Percentiles rank a stretch among this genome's conserved stretches.
Conservation (phyloP, 2,797 vertebrate species). For the Adrianichthys oophorus region DNA sequence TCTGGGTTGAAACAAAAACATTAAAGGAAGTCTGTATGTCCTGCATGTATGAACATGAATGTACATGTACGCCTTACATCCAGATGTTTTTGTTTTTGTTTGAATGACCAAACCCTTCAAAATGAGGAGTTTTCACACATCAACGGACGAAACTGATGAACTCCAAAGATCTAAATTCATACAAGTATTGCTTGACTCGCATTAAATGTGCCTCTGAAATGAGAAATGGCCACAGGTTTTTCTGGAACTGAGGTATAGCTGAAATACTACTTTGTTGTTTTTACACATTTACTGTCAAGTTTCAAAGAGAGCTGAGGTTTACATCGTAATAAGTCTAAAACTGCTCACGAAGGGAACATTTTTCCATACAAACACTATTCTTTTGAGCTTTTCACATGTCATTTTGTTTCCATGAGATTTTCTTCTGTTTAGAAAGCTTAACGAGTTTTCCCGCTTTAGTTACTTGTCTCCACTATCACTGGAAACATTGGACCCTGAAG, state of each 20-base stretch:
- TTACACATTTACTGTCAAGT: slow-evolving; percentile 50
- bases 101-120: slow-evolving; percentile 46
- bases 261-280: slow-evolving; percentile 35
- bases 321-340: slow-evolving; percentile 28
- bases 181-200: slow-evolving; percentile 70
- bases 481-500: slow-evolving; percentile 48
- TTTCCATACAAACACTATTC: slow-evolving; percentile 17
- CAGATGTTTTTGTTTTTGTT: slow-evolving; percentile 44
- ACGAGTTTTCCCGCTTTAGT: slow-evolving; percentile 33
- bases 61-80: slow-evolving; percentile 12
- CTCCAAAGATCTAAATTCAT: slow-evolving; percentile 48
- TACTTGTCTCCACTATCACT: slow-evolving; percentile 81
- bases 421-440: slow-evolving; percentile 18
- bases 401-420: slow-evolving; percentile 18
- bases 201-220: slow-evolving; percentile 45
- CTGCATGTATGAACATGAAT: slow-evolving; percentile 40
- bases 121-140: slow-evolving; percentile 29
- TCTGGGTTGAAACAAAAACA: slow-evolving; percentile 74
- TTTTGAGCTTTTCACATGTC: slow-evolving; percentile 29
- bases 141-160: slow-evolving; percentile 43
- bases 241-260: slow-evolving; percentile 73
- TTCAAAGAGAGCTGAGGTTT: slow-evolving; percentile 46
- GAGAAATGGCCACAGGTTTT: slow-evolving; percentile 47
- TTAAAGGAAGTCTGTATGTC: slow-evolving; percentile 78
- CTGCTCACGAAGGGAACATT: slow-evolving; percentile 51